These are phyloP conservation scores for Cosmia pyralina DNA, from an alignment of 2,888 invertebrate genomes.

Conservation along the genomic window DNA sequence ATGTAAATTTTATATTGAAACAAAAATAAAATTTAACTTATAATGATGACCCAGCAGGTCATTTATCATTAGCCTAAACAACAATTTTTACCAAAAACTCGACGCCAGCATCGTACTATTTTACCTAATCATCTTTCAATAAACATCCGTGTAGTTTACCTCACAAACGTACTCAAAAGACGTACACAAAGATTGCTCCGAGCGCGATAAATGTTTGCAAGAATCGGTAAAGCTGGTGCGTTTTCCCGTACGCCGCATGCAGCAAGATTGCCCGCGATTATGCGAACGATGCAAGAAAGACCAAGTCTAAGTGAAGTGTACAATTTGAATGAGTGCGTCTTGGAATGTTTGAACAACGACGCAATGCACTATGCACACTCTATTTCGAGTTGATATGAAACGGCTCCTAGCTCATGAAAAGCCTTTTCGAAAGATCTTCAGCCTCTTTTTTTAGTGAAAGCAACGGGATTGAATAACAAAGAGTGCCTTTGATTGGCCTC, in stretches of 20 bases:
- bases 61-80: accelerated
- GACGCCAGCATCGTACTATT: neutral
- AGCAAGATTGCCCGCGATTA: slow-evolving; percentile 79
- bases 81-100: neutral
- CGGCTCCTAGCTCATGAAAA: slow-evolving; percentile 77
- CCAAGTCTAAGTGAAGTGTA: slow-evolving; percentile 78
- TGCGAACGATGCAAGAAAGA: slow-evolving; percentile 75
- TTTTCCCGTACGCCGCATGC: slow-evolving; percentile 42
- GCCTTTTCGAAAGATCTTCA: slow-evolving; percentile 75
- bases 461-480: slow-evolving; percentile 80
- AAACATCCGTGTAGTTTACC: neutral
- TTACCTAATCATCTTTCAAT: neutral
- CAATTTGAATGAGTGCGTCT: slow-evolving; percentile 87
- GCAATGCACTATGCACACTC: slow-evolving; percentile 80
- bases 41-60: too few relatives aligned
- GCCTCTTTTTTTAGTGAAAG: slow-evolving; percentile 77
- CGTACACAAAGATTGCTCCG: slow-evolving; percentile 36
- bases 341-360: slow-evolving; percentile 81
- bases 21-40: too few relatives aligned
- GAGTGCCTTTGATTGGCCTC: slow-evolving; percentile 79
- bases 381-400: slow-evolving; percentile 84
- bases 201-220: slow-evolving; percentile 46
- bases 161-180: slow-evolving; percentile 1
- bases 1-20: too few relatives aligned
- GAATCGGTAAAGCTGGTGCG: slow-evolving; percentile 57